Evolutionary conservation across 2,888 invertebrate species (phyloP).

Genomic region (Noctuana brunneofusca): DNA sequence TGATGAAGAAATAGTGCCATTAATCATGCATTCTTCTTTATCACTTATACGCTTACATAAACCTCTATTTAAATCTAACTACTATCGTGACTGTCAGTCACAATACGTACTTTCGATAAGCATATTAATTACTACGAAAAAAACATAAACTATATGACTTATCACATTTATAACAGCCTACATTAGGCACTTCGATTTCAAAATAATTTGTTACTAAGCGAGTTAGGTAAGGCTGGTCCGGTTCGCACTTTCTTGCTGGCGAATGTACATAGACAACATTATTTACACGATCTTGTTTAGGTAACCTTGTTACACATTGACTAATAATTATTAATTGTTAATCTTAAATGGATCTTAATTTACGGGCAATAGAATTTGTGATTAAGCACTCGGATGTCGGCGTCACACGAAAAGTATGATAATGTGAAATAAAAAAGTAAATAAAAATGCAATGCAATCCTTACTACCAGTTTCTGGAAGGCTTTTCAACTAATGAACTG

Average conservation of each 20-base stretch:
- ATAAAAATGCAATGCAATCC: too few relatives aligned
- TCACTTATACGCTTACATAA: neutral
- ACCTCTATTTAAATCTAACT: neutral
- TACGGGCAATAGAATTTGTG: neutral
- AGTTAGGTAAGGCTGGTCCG: conserved; percentile 9
- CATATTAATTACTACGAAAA: conserved; percentile 17
- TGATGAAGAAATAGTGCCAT: too few relatives aligned
- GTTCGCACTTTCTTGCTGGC: conserved; percentile 16
- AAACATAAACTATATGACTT: conserved; percentile 1
- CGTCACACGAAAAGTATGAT: neutral
- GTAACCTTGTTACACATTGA: conserved; percentile 11
- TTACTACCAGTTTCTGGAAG: too few relatives aligned
- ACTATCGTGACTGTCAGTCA: conserved; percentile 8
- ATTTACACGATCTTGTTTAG: conserved; percentile 10
- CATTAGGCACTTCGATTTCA: conserved; percentile 25
- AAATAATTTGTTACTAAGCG: conserved; percentile 13
- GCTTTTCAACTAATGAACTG: too few relatives aligned
- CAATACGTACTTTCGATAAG: neutral
- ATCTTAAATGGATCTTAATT: neutral
- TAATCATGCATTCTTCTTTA: neutral
- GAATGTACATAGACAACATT: conserved; percentile 1
- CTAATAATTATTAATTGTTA: conserved; percentile 10
- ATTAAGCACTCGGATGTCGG: too few relatives aligned
- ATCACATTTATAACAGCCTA: conserved; percentile 14
- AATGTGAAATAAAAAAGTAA: neutral